A percentile compares a stretch with the other conserved stretches of the same genome.
Conservation (phyloP, 2,113 vertebrate species). For the Ginglymostoma cirratum region DNA sequence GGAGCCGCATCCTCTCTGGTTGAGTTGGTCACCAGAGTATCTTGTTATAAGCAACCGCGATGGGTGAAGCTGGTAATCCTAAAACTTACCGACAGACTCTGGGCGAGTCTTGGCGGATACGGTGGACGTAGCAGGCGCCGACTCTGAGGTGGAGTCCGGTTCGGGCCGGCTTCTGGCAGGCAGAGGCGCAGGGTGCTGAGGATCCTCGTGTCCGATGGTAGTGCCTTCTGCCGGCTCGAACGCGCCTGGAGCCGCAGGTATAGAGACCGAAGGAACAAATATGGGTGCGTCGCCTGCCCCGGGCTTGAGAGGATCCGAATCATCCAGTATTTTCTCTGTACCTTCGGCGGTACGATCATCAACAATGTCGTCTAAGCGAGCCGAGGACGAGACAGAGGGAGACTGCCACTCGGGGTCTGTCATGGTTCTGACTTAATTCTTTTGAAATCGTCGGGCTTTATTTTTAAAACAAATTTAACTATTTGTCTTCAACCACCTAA, state of each 20-base stretch:
- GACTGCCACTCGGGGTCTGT: not conserved
- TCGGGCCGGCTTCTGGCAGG: not conserved
- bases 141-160: not conserved
- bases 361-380: not conserved
- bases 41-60: not conserved
- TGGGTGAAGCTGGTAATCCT: not conserved
- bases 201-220: not conserved
- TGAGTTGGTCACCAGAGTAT: not conserved
- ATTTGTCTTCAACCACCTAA: not conserved
- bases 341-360: not conserved
- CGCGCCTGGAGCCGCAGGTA: not conserved
- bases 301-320: not conserved
- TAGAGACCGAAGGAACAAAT: not conserved
- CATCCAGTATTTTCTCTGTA: not conserved
- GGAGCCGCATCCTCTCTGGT: not conserved
- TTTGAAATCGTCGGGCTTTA: not conserved
- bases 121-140: not conserved
- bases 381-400: not conserved
- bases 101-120: not conserved
- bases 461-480: not conserved
- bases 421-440: not conserved
- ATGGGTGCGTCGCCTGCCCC: constrained; percentile 13
- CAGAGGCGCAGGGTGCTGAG: too few relatives aligned
- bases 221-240: not conserved
- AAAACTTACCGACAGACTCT: not conserved